These are phyloP conservation scores for Peromyscus leucopus DNA, from an alignment of 2,113 vertebrate species.

Conservation along the genomic window DNA sequence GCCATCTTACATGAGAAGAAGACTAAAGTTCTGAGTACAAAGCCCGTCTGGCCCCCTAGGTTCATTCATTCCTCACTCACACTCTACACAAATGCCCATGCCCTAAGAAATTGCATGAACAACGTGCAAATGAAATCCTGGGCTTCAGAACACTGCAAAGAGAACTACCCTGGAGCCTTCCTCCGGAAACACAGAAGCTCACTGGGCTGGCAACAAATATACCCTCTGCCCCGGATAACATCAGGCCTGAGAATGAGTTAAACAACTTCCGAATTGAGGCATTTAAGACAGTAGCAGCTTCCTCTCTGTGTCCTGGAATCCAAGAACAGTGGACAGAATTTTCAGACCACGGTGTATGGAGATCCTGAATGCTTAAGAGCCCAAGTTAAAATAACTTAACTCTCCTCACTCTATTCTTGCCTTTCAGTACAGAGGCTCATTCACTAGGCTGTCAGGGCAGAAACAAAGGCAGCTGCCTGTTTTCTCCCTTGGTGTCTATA, in stretches of 20 bases:
- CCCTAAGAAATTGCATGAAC: not conserved
- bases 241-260: not conserved
- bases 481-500: conserved; percentile 78
- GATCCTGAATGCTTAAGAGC: not conserved
- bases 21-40: not conserved
- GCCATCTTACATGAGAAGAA: not conserved
- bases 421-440: conserved; percentile 78
- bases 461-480: conserved; percentile 87
- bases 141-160: not conserved
- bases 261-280: conserved; percentile 31
- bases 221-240: not conserved
- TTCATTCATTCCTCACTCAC: not conserved
- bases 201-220: not conserved
- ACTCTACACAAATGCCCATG: not conserved
- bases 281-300: conserved; percentile 19
- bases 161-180: not conserved
- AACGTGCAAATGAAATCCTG: not conserved
- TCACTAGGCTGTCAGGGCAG: conserved; percentile 79
- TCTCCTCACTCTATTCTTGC: conserved; percentile 45
- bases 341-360: not conserved
- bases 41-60: not conserved
- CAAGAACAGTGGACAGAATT: not conserved
- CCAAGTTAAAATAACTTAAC: conserved; percentile 59
- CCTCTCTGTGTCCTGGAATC: not conserved
- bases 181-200: conserved; percentile 24